Evolutionary conservation across 1,140 invertebrate species (phyloP), one percentile per base, ranked within the genome.

Genomic region (Centruroides sculpturatus): DNA sequence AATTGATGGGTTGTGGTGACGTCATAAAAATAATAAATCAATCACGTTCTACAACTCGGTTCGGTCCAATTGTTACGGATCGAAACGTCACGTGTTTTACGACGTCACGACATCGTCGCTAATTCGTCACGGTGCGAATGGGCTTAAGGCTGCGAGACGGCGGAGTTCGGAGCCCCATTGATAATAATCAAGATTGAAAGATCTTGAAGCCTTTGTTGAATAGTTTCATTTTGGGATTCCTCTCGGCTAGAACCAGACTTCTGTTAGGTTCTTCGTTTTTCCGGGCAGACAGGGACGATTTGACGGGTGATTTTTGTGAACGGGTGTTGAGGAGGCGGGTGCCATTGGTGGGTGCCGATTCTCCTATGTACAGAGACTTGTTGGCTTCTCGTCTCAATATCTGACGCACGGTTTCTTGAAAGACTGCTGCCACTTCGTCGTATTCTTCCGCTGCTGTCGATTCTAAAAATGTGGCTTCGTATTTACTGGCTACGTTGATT

Each of bases 381-480:
- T 12, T 12, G 11, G 11, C 72, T 55, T 68, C 68, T 57, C 73
- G 68, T 35, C 67, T 62, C 13, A 72, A 67, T 58, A 74, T 70
- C 47, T 72, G 69, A 49, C 71, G 66, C 3, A 74, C 64, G 9
- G 72, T 56, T 41, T 71, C 69, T 50, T 71, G 71, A 59, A 76
- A 76, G 7, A 74, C 70, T 35, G 66, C 65, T 52, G 71, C 71
- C 10, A 76, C 73, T 13, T 66, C 67, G 54, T 71, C 69, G 62
- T 69, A 75, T 35, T 75, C 74, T 57, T 76, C 74, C 3, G 74
- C 73, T 12, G 74, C 74, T 13, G 72, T 70, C 12, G 70, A 72
- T 59, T 76, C 74, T 62, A 70, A 73, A 63, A 74, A 75, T 5
- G 70, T 52, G 53, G 72, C 70, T 35, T 73, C 71, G 60, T 69